Conservation (phyloP, 37 sponge, comb jelly and placozoan genomes). For the Tethya wilhelma region DNA sequence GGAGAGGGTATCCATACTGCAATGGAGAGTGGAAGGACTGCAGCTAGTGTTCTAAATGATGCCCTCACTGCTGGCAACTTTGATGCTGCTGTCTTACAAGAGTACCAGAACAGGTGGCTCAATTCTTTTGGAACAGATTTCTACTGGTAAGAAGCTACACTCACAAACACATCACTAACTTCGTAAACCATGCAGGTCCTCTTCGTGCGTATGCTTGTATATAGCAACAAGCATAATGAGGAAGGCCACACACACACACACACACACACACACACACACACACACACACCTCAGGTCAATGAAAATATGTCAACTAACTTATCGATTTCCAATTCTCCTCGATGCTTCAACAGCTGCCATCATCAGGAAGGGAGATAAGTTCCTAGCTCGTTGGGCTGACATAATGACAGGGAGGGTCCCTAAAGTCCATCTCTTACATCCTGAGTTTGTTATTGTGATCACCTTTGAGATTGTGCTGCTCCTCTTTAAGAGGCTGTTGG, state of each 20-base stretch:
- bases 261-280: too few species aligned
- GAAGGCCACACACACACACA: too few species aligned
- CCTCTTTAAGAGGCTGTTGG: constrained; percentile 15
- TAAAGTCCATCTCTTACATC: constrained; percentile 43
- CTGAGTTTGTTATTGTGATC: constrained; percentile 47
- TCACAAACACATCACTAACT: too few species aligned
- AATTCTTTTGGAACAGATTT: constrained; percentile 63
- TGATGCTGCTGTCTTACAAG: constrained; percentile 54
- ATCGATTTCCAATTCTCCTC: constrained; percentile 37
- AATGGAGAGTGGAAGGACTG: constrained; percentile 55
- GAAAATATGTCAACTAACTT: not conserved
- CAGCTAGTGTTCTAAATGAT: constrained; percentile 57
- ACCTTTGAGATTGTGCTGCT: constrained; percentile 37
- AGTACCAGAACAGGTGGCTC: constrained; percentile 76
- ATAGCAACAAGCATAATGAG: too few species aligned
- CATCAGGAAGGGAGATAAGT: constrained; percentile 41
- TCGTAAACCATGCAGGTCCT: too few species aligned
- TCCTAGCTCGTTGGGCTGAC: too few species aligned
- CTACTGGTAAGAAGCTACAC: constrained; percentile 73
- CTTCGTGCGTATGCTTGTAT: too few species aligned
- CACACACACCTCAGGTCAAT: too few species aligned
- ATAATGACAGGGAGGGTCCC: constrained; percentile 50
- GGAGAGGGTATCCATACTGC: constrained; percentile 74
- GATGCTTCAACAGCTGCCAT: constrained; percentile 39
- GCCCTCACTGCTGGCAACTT: constrained; percentile 69